Base-by-base conservation (phyloP, 2,888 invertebrate species). In the Cyrtodaria siliqua region DNA sequence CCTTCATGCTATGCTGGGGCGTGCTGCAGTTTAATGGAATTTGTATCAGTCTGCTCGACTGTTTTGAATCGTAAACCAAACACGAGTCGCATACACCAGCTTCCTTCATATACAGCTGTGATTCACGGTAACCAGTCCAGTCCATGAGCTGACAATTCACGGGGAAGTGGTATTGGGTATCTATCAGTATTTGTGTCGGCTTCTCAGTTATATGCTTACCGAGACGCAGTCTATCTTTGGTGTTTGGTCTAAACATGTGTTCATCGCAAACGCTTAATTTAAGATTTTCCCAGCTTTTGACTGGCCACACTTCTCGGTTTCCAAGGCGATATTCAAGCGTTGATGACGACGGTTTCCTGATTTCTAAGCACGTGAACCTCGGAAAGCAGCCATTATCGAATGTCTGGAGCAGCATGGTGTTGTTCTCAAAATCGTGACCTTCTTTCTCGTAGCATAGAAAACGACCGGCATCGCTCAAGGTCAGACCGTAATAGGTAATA, bases 331-430 rank as follows among this genome's bases (percentile, higher is more conserved):
- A 89, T n/a, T 83, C 83, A 53, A 89, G 83, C 0, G 86, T 86
- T 0, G 87, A 86, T 6, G 87, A 84, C 6, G 86, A 81, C 3
- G 83, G 68, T 56, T 87, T 86, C 59, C 66, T 80, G 47, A 86
- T 79, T 64, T 88, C 87, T 24, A 88, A 74, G 69, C 90, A 90
- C 0, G 87, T 86, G 62, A 85, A 89, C 18, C 89, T 82, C 4
- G 90, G 90, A 55, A 86, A 87, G 69, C 90, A 90, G n/a, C 90
- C 90, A 50, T 89, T 89, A 23, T 86, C 85, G 74, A 88, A 88
- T 8, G 85, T 79, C 20, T 89, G 86, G 8, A 89, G 74, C 26
- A 90, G 68, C 53, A 83, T 64, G 18, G 83, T 76, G 26, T 66
- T 67, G 71, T 79, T 79, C 23, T 63, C 76, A 55, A 83, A 82